Evolutionary conservation across 2,113 vertebrate species (phyloP).

Genomic region (Hippocampus comes): DNA sequence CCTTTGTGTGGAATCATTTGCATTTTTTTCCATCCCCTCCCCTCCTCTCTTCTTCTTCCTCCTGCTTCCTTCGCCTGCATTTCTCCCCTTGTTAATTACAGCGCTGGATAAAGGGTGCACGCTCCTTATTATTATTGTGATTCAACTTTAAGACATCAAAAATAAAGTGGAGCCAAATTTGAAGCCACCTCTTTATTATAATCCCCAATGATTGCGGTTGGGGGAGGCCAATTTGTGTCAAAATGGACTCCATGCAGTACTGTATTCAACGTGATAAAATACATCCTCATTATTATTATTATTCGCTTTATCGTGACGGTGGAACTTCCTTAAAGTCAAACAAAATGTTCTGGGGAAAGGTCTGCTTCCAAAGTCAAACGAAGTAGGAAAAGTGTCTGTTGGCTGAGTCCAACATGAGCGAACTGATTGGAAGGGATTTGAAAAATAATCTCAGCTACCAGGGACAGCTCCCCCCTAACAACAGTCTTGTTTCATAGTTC

Average conservation of each 20-base stretch:
- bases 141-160: slow-evolving; percentile 85
- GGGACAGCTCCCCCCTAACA: slow-evolving; percentile 11
- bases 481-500: not conserved
- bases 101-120: slow-evolving; percentile 92
- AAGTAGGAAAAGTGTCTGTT: not conserved
- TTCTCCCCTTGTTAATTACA: slow-evolving; percentile 97
- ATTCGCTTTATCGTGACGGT: no score
- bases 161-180: slow-evolving; percentile 86
- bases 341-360: not conserved
- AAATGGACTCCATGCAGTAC: no score
- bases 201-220: not conserved
- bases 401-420: slow-evolving; percentile 64
- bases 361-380: slow-evolving; percentile 44
- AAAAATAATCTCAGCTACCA: slow-evolving; percentile 12
- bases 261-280: not conserved
- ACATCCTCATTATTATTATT: not conserved
- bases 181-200: slow-evolving; percentile 69
- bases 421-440: not conserved
- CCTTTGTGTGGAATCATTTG: slow-evolving; percentile 99
- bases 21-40: slow-evolving; percentile 69
- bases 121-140: slow-evolving; percentile 83
- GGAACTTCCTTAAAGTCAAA: no score
- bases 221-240: no score
- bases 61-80: slow-evolving; percentile 80
- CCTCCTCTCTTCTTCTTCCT: slow-evolving; percentile 58